Evolutionary conservation across 2,797 vertebrate species (phyloP), one percentile per base, ranked within the genome.

Genomic region (Huso huso): DNA sequence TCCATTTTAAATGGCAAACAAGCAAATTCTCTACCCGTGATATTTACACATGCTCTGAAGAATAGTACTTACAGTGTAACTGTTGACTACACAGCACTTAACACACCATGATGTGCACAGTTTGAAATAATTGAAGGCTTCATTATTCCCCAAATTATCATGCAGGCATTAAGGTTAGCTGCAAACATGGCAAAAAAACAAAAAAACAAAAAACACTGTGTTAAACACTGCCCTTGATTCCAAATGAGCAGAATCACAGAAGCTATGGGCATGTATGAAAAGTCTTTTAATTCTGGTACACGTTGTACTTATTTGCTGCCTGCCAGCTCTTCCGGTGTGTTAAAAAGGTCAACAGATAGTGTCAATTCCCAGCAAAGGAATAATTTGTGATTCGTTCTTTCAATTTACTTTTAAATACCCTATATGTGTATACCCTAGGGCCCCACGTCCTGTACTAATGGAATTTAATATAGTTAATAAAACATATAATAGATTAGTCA

Each of bases 381-480:
- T 8, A 8, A 62, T 62, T 37, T 48, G 48, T 62, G 61, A 55
- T 62, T 12, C 6, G 18, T 48, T 62, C 6, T 7, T 60, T 15
- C 18, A 18, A 62, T 18, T 23, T 37, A 10, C 6, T 62, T 62
- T 62, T 62, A 62, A 62, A 62, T 12, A 62, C 61, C 9, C 9
- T 23, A 18, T 3, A 48, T 62, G 15, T 9, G 7, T 9, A 10
- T 48, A 62, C 61, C 61, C 61, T 9, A 12, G 48, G 18, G 61
- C 61, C 10, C 9, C 1, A 12, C 48, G 18, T 18, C 15, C 11
- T 62, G 8, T 37, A 10, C 61, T 62, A 62, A 23, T 62, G 61
- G 61, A 62, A 62, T 23, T 62, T 62, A 62, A 15, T 18, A 62
- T 8, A 12, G 18, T 18, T 62, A 62, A 37, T 62, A 62, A 62